Conservation (phyloP, 2,888 invertebrate genomes). For the Parthenolecanium corni region DNA sequence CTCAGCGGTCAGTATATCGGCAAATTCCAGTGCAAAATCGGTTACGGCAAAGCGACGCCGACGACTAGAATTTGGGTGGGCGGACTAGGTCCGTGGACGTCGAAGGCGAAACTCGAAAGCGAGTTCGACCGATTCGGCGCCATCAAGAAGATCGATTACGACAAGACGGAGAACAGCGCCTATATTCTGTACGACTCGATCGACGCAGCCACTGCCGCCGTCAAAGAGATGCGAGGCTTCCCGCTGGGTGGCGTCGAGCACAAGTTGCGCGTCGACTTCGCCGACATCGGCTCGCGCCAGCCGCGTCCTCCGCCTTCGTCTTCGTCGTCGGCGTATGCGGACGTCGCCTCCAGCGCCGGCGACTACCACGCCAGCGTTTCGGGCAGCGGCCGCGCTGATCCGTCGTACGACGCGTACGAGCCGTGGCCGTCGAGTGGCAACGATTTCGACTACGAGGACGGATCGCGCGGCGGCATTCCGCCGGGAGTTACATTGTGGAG, state of each 20-base stretch:
- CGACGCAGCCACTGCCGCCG: conserved; percentile 94
- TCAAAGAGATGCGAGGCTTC: conserved; percentile 89
- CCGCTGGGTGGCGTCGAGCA: conserved; percentile 84
- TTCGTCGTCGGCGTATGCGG: conserved; percentile 42
- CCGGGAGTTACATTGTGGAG: conserved; percentile 20
- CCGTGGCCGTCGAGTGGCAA: neutral
- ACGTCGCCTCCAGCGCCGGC: conserved; percentile 54
- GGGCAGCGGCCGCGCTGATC: conserved; percentile 37
- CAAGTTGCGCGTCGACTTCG: conserved; percentile 87
- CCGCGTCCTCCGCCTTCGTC: conserved; percentile 51
- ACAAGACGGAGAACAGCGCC: conserved; percentile 85
- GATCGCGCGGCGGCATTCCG: conserved; percentile 3
- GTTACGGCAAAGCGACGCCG: conserved; percentile 95
- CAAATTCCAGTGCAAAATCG: conserved; percentile 97
- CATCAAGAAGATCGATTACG: conserved; percentile 95
- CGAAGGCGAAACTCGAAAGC: conserved; percentile 77
- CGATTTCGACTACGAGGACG: conserved; percentile 13
- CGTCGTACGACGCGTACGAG: conserved; percentile 21
- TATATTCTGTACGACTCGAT: conserved; percentile 94
- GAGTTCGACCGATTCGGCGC: conserved; percentile 98
- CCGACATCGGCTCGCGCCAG: conserved; percentile 53
- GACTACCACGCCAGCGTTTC: conserved; percentile 34
- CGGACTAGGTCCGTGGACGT: conserved; percentile 92
- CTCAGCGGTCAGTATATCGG: conserved; percentile 94
- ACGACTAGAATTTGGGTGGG: conserved; percentile 97